These are phyloP conservation scores for Pyrochroa serraticornis DNA, from an alignment of 2,888 invertebrate species.

Conservation along the genomic window DNA sequence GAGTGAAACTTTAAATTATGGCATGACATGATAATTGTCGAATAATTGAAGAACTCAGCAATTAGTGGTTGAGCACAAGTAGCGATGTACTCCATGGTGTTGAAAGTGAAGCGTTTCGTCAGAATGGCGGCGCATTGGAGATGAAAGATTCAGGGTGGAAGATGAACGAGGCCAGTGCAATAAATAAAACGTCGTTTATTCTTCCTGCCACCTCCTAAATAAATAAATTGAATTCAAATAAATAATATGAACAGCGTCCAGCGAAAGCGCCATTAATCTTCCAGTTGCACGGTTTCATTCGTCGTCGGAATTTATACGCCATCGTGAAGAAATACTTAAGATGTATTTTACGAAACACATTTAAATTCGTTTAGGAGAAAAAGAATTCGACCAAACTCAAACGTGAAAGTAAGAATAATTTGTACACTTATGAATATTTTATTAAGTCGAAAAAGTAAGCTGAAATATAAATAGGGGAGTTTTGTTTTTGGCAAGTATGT, in stretches of 20 bases:
- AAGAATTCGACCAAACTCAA: slow-evolving; percentile 1
- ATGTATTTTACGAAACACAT: neutral
- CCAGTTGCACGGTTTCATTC: no score
- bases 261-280: neutral
- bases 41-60: no score
- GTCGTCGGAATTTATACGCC: neutral
- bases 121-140: no score
- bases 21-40: no score
- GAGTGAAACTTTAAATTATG: no score
- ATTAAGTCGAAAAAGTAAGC: neutral
- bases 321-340: neutral
- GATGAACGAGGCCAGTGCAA: no score
- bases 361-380: slow-evolving; percentile 1
- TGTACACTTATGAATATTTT: slow-evolving; percentile 3
- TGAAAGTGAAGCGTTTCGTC: no score
- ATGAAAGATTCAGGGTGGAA: no score
- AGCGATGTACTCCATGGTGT: no score
- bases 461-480: slow-evolving; percentile 5
- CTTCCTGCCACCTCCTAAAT: no score
- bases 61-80: no score
- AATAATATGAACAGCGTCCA: neutral
- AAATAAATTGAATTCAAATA: neutral
- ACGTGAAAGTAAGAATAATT: neutral
- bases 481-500: slow-evolving; percentile 6
- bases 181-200: no score